Base-by-base conservation (phyloP, 2,888 invertebrate genomes). In the Galerucella pusilla region DNA sequence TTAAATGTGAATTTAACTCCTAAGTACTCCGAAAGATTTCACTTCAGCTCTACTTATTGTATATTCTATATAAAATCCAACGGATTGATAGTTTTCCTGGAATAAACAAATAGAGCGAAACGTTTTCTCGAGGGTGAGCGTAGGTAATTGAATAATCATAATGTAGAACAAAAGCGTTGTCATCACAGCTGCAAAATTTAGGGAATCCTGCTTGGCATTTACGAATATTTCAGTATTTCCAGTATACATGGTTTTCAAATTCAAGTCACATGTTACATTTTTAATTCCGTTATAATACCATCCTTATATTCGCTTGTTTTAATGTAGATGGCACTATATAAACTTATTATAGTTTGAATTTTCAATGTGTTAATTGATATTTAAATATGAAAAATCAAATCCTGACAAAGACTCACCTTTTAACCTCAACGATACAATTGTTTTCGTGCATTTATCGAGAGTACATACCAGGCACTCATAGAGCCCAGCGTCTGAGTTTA, bases 391-490 rank as follows among this genome's bases (percentile, higher is more conserved):
- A 57, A 10, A 20, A 20, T 10, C 9, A 9, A 61, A 35, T 12
- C 1, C 9, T 11, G 7, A 14, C 1, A 1, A 63, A 2, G 20
- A 89, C 91, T 90, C 85, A 92, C 93, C 92, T 75, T 92, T 91
- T 80, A 93, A 88, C 69, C 91, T 90, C 6, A 93, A 88, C 79
- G 90, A 90, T 82, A 92, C 90, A 86, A 91, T 92, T 83, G 92
- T 90, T 83, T 92, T 92, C 11, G 60, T 71, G 20, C 73, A 73
- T 52, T 49, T 68, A 59, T 65, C 63, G 11, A 91, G 90, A 63
- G 91, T 91, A 7, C 92, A 91, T 69, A 92, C 90, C 87, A 92
- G 92, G 84, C 93, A 93, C 85, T 92, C 92, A 83, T 93, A 93
- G 81, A 91, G 88, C 0, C 92, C 93, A 11, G 89, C 91, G 81